Evolutionary conservation across 2,888 invertebrate species (phyloP), one percentile per base, ranked within the genome.

Genomic region (Aphelenchoides bicaudatus): DNA sequence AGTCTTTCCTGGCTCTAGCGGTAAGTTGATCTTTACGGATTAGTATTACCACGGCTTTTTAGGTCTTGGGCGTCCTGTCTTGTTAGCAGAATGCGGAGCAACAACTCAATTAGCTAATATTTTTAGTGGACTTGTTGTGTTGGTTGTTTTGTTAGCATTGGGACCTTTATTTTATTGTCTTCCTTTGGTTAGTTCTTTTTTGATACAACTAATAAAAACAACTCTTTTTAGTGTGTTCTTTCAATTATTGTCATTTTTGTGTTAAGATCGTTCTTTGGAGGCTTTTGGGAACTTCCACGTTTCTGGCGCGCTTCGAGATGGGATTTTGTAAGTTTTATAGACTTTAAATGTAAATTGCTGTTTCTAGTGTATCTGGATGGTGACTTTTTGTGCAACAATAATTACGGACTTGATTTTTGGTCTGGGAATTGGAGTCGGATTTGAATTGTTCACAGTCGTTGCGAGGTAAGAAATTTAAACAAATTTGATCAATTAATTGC

Each of bases 81-180:
- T 91, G 53, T 90, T 90, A 76, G 87, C 88, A 71, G 85, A 86
- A 67, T 88, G 89, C 0, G 91, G 91, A n/a, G 88, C 89, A 34
- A 87, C 86, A 75, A 89, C 90, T 0, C 89, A 90, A 78, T 80
- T 56, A 38, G 53, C 3, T 10, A 75, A 90, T 19, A 84, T 91
- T 46, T 89, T 89, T 6, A 88, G 88, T 62, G 57, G 80, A 0
- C 82, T 91, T 28, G 81, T 91, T 28, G 81, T 92, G 19, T 81
- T 90, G 2, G 82, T 87, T 68, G 88, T 91, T 52, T 81, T 92
- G 59, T 82, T 91, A 53, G 88, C 88, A 85, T 85, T 91, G 63
- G 91, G 89, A 0, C 90, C 90, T 25, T 87, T 88, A 80, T 90
- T 92, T 80, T 87, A 88, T 79, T 84, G 86, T 46, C 82, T 92